Conservation (phyloP, 2,113 vertebrate genomes). For the Cyphomyrus discorhynchus region DNA sequence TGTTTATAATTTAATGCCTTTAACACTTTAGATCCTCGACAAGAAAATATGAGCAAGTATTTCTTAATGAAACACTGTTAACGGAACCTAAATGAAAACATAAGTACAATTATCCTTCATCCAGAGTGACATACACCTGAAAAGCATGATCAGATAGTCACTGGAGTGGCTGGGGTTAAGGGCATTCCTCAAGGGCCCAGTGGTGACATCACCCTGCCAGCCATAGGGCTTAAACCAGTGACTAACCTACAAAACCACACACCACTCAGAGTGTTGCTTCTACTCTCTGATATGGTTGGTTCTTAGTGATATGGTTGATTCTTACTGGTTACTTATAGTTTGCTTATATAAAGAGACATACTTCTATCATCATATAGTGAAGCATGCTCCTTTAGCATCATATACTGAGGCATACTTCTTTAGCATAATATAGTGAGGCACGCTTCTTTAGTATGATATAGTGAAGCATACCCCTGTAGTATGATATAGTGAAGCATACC, state of each 20-base stretch:
- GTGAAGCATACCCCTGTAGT: background rate
- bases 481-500: background rate
- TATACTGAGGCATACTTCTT: background rate
- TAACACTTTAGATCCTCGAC: background rate
- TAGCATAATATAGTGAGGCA: background rate
- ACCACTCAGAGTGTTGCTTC: background rate
- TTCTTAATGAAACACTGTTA: background rate
- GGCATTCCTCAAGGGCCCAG: background rate
- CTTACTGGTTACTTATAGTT: background rate
- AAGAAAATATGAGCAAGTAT: background rate
- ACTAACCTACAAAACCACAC: background rate
- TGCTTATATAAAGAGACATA: background rate
- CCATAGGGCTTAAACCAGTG: background rate
- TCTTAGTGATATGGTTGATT: no score
- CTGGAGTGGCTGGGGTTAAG: background rate
- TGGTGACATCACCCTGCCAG: background rate
- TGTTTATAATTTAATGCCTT: background rate
- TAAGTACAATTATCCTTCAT: background rate
- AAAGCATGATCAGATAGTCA: background rate
- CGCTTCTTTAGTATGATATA: background rate
- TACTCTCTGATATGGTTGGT: background rate
- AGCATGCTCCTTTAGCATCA: background rate
- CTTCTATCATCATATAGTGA: background rate
- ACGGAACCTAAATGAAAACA: background rate
- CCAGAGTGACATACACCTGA: background rate